Base-by-base conservation (phyloP, 37 sponge, comb jelly and placozoan species). In the Ephydatia muelleri region DNA sequence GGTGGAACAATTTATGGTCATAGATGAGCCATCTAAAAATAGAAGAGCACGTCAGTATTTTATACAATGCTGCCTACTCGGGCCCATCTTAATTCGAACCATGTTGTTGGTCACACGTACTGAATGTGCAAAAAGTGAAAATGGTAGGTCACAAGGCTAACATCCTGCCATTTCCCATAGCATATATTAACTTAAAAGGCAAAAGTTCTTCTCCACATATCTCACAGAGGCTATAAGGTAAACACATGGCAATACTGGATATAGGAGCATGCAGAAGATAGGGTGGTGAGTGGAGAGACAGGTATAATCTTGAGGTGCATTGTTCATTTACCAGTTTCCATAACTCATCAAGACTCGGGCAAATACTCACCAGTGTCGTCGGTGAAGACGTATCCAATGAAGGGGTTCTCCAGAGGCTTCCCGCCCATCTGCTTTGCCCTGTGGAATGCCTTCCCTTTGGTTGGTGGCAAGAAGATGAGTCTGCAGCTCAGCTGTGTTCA, bases 401-500 rank as follows among this genome's bases (percentile, higher is more conserved):
- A 91, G 95, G n/a, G 95, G 66, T 94, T 94, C 78, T 94, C 95
- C 40, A 94, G 80, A 32, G 95, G 95, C 37, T 91, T 94, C 16
- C 91, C 95, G 0, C 22, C 47, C 35, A 86, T 79, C 68, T 91
- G 92, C 82, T 86, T 88, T 76, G 77, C 65, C 79, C 85, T 85
- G 81, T 94, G 95, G 84, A 77, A 94, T 38, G 22, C 80, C 72
- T 82, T 88, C 22, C 95, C 95, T 71, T 94, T 94, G n/a, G 68
- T 6, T 67, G 30, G 95, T 94, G 38, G 92, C 92, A 34, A 91
- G 70, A 13, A 91, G 72, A 77, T 94, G 95, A 4, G 86, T 91
- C 83, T 91, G 92, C 14, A 94, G 89, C 32, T 91, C 92, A 68
- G 85, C 67, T 0, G 95, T 94, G 87, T 88, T 94, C 26, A 94